Percentiles rank a stretch among this genome's conserved stretches.
These are phyloP conservation scores for Picus viridis DNA, from an alignment of 2,797 vertebrate species.

Conservation along the genomic window DNA sequence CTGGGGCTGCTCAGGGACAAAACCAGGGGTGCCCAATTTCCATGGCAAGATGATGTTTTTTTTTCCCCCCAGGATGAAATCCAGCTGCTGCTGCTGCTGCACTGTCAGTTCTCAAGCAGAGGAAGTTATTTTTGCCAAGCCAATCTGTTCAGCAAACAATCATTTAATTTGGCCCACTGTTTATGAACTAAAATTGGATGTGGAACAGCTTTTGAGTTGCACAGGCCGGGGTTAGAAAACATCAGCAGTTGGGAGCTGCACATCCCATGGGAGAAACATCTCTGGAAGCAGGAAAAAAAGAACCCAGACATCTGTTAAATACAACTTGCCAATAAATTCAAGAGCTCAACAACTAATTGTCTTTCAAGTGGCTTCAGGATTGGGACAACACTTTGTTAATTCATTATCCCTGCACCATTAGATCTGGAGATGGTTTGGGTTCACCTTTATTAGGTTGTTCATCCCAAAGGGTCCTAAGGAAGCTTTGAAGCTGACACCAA, in stretches of 20 bases:
- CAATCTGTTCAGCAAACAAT: not conserved
- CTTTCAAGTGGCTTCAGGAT: conserved; percentile 19
- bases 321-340: conserved; percentile 31
- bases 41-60: not conserved
- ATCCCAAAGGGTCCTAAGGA: conserved; percentile 22
- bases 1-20: not conserved
- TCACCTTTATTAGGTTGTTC: not conserved
- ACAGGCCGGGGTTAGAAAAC: not conserved
- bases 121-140: not conserved
- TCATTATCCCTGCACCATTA: not conserved
- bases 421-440: too few relatives aligned
- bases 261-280: conserved; percentile 29
- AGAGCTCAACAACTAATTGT: conserved; percentile 39
- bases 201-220: not conserved
- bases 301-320: conserved; percentile 45
- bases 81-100: fast-evolving
- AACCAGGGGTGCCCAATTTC: not conserved
- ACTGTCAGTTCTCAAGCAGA: not conserved
- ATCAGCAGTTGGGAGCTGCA: not conserved
- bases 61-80: not conserved
- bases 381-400: conserved; percentile 19
- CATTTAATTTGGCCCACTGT: not conserved
- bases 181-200: not conserved
- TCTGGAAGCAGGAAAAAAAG: conserved; percentile 51
- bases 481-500: not conserved